A percentile compares a stretch with the other conserved stretches of the same genome.
phyloP scores from a whole-genome alignment of 1,140 invertebrate genomes.

The Cotesia vestalis region DNA sequence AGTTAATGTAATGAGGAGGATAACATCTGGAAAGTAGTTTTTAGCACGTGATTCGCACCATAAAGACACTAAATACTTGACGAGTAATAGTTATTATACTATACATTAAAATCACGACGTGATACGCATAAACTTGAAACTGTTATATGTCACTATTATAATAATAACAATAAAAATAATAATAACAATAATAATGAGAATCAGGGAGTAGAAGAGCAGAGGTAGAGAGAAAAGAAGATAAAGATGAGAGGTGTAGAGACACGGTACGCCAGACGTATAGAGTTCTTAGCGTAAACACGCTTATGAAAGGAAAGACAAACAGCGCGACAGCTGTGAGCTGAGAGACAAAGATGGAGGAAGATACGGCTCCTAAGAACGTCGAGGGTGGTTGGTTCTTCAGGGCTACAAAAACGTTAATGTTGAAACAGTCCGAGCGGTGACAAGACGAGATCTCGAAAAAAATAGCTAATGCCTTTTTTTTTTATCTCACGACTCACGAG shows the following conservation, averaged over 20 bases:
- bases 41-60: conserved; percentile 28
- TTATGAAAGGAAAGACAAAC: conserved; percentile 39
- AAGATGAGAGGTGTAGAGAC: conserved; percentile 23
- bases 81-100: conserved; percentile 2
- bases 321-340: conserved; percentile 31
- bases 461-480: not conserved
- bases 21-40: conserved; percentile 22
- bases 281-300: conserved; percentile 37
- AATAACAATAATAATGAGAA: not conserved
- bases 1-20: conserved; percentile 4
- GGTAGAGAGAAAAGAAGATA: conserved; percentile 3
- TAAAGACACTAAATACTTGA: conserved; percentile 29
- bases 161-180: not conserved
- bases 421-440: conserved; percentile 30
- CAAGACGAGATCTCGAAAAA: conserved; percentile 20
- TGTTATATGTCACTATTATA: not conserved
- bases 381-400: conserved; percentile 20
- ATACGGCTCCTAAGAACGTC: conserved; percentile 7
- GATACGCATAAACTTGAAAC: conserved; percentile 31
- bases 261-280: conserved; percentile 21
- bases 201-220: conserved; percentile 2
- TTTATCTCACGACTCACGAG: not conserved
- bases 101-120: conserved; percentile 35
- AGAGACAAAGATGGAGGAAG: conserved; percentile 34
- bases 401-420: conserved; percentile 29